Percentiles rank a stretch among this genome's conserved stretches.
Evolutionary conservation across 2,113 vertebrate genomes (phyloP).

Genomic region (Lonchura striata): DNA sequence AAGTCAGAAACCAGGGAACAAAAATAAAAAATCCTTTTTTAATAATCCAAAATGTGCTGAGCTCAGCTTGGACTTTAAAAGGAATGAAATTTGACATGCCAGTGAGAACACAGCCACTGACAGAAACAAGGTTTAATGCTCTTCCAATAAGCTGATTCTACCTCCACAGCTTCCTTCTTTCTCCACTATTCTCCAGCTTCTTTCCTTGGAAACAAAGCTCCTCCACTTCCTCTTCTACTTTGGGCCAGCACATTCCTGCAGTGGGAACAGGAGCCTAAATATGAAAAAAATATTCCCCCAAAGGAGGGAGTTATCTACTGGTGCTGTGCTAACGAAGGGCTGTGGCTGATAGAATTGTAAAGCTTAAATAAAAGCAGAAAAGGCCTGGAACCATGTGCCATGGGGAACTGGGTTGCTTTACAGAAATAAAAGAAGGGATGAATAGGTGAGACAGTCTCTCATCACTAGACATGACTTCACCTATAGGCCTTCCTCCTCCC

Average conservation of each 20-base stretch:
- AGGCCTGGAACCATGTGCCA: not conserved
- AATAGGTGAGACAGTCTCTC: slow-evolving; percentile 7
- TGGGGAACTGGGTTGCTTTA: not conserved
- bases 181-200: not conserved
- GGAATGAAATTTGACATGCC: not conserved
- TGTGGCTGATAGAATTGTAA: not conserved
- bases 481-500: not conserved
- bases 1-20: not conserved
- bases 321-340: not conserved
- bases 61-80: not conserved
- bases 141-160: not conserved
- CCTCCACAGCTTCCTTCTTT: not conserved
- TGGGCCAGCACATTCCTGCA: not conserved
- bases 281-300: not conserved
- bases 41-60: not conserved
- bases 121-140: not conserved
- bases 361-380: not conserved
- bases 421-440: not conserved
- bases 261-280: not conserved
- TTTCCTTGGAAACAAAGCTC: not conserved
- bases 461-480: slow-evolving; percentile 6
- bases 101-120: not conserved
- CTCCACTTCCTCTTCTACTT: not conserved
- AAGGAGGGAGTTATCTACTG: not conserved
- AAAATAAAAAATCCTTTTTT: not conserved